A percentile compares a stretch with the other conserved stretches of the same genome.
phyloP scores from a whole-genome alignment of 2,888 invertebrate species.

The Pocota personata region DNA sequence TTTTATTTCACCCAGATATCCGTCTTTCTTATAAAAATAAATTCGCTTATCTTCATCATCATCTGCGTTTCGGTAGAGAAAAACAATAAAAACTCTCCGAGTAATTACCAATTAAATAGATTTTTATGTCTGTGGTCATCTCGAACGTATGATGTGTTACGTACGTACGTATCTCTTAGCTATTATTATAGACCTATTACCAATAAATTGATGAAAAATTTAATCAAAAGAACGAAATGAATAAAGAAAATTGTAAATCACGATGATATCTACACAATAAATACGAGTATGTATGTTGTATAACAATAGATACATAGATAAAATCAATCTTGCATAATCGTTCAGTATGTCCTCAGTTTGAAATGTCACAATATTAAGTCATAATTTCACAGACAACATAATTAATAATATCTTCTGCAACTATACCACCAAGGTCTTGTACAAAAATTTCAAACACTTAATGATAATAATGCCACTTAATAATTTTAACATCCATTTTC shows the following conservation, averaged over 20 bases:
- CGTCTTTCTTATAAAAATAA: too few relatives aligned
- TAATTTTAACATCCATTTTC: constrained; percentile 13
- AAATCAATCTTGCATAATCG: neutral
- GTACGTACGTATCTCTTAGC: constrained; percentile 1
- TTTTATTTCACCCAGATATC: neutral
- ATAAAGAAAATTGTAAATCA: neutral
- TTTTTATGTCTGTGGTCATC: constrained; percentile 10
- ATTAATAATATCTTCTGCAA: neutral
- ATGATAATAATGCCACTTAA: constrained; percentile 3
- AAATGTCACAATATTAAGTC: neutral
- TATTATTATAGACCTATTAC: constrained; percentile 29
- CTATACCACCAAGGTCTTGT: constrained; percentile 18
- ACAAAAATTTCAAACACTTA: neutral
- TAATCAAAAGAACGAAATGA: constrained; percentile 1
- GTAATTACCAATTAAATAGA: neutral
- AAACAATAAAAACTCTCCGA: neutral
- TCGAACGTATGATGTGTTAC: constrained; percentile 15
- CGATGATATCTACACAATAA: neutral
- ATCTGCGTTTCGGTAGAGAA: neutral
- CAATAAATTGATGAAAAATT: constrained; percentile 17
- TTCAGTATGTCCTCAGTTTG: neutral
- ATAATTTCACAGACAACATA: neutral
- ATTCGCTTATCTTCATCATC: neutral
- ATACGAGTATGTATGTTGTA: too few relatives aligned
- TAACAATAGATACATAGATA: neutral